Base-by-base conservation (phyloP, 2,797 vertebrate species). In the Aldrovandia affinis region DNA sequence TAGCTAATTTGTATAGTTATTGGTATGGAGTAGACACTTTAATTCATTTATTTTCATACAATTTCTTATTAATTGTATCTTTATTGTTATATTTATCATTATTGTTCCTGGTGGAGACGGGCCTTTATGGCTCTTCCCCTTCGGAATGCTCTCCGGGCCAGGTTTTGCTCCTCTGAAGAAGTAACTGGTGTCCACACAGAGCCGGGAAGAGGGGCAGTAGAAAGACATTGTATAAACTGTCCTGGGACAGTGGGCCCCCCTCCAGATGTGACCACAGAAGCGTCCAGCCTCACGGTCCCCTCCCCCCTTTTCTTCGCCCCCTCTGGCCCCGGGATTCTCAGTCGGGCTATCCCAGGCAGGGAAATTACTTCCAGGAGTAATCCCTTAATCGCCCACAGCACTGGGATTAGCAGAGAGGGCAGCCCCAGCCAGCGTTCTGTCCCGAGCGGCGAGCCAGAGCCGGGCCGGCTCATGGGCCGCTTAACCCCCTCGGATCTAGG, bases 371-470 rank as follows among this genome's bases (percentile, higher is more conserved):
- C 88, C 89, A 84, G 86, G 85, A 89, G 87, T 95, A 95, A 96
- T 95, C 93, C 90, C 86, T 95, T 95, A 94, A 95, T 95, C 92
- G 91, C 89, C 87, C 42, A 87, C 93, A 90, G 92, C 86, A 2
- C 87, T 89, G 91, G 92, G 93, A 95, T 95, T 94, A 95, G 85
- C 86, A 79, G 83, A 81, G 84, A 89, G 86, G 88, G 89, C 87
- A 86, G 86, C 88, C 86, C 86, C 87, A 83, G 86, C 84, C 73
- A 82, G 86, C 80, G 86, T 42, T 33, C 59, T 2, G 44, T 30
- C 7, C 52, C 22, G n/a, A 50, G 42, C 9, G 59, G 10, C 2
- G 50, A 22, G 33, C 55, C 20, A 39, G 81, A 75, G n/a, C 44
- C 81, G 9, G 28, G 6, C 63, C 42, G 30, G 18, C 65, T 33